Evolutionary conservation across 2,888 invertebrate genomes (phyloP).

Genomic region (Gymnosoma rotundatum): DNA sequence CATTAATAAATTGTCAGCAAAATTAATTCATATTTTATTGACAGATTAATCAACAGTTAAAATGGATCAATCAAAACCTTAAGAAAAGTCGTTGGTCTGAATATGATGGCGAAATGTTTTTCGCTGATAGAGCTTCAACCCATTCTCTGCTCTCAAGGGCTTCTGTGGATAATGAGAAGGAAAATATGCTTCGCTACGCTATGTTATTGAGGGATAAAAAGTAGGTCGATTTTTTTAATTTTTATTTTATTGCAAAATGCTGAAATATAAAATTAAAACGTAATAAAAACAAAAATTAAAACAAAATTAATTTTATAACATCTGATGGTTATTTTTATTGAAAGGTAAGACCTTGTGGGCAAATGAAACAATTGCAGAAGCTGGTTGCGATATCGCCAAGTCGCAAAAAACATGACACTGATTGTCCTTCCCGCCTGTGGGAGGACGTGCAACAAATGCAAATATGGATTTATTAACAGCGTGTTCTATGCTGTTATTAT

Average conservation of each 20-base stretch:
- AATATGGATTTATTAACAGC: slow-evolving; percentile 86
- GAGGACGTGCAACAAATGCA: slow-evolving; percentile 96
- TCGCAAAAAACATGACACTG: slow-evolving; percentile 99
- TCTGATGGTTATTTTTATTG: slow-evolving; percentile 72
- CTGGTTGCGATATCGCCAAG: slow-evolving; percentile 94
- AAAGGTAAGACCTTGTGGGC: slow-evolving; percentile 79
- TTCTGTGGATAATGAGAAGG: slow-evolving; percentile 22
- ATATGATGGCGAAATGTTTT: slow-evolving; percentile 37
- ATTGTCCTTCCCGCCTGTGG: slow-evolving; percentile 92
- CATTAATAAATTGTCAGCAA: neutral
- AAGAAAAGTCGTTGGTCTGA: slow-evolving; percentile 28
- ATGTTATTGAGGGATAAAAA: slow-evolving; percentile 47
- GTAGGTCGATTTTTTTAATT: neutral
- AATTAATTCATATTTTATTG: slow-evolving; percentile 1
- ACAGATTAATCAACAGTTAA: slow-evolving; percentile 58
- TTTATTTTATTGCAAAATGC: slow-evolving; percentile 4
- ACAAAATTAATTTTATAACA: slow-evolving; percentile 64
- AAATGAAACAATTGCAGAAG: slow-evolving; percentile 91
- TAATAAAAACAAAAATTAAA: neutral
- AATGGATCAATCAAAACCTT: slow-evolving; percentile 20
- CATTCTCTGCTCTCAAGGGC: slow-evolving; percentile 53
- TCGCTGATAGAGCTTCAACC: slow-evolving; percentile 9
- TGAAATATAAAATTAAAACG: slow-evolving; percentile 12
- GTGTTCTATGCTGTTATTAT: slow-evolving; percentile 72
- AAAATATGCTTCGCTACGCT: slow-evolving; percentile 53